Percentiles rank a stretch among this genome's conserved stretches.
Conservation (phyloP, 2,797 vertebrate species). For the Bradypus variegatus region DNA sequence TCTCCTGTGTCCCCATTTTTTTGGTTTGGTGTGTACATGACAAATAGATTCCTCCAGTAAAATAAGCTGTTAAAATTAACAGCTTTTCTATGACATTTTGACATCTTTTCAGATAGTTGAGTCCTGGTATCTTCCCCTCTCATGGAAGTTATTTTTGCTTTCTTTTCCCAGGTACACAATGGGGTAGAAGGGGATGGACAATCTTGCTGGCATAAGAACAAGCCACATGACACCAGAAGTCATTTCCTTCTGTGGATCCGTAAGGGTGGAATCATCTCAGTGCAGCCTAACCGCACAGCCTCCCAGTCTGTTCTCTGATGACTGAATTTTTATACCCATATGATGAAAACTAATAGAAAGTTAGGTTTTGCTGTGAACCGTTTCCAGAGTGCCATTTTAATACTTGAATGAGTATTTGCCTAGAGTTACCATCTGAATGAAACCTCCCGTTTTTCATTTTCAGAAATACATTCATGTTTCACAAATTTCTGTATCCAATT, state of each 20-base stretch:
- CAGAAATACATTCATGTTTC: background rate
- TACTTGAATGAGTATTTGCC: background rate
- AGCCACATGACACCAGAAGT: background rate
- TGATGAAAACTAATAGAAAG: background rate
- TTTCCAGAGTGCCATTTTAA: slow-evolving; percentile 8
- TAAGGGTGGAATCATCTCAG: background rate
- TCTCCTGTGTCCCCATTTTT: background rate
- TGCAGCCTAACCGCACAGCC: too few relatives aligned
- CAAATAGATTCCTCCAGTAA: background rate
- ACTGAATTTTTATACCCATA: background rate
- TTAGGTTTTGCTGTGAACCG: background rate
- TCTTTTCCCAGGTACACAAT: background rate
- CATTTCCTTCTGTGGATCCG: background rate
- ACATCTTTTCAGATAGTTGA: background rate
- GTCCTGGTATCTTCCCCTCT: background rate
- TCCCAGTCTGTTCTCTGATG: too few relatives aligned
- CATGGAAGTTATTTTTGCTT: background rate
- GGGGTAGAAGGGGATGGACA: background rate
- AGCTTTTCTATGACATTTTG: background rate
- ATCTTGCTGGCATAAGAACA: background rate
- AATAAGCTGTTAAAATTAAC: slow-evolving; percentile 16
- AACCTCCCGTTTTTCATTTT: background rate
- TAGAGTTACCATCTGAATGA: background rate
- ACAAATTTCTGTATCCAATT: too few relatives aligned
- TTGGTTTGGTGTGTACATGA: background rate